Evolutionary conservation across 2,888 invertebrate genomes (phyloP).

Genomic region (Scaeva pyrastri): DNA sequence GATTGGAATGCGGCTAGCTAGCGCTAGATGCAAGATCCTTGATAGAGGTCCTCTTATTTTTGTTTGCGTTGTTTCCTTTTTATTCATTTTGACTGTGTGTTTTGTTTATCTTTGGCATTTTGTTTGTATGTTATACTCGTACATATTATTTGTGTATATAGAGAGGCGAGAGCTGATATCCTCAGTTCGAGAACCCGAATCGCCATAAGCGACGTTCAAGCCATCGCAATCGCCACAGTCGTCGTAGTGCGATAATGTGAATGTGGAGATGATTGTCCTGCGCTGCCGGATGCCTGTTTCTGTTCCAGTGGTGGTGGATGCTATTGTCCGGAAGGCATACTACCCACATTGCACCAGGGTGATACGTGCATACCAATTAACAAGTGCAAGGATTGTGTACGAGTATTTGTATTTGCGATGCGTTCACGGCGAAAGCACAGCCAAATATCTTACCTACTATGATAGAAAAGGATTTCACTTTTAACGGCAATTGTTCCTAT

Average conservation of each 20-base stretch:
- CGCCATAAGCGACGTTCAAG: slow-evolving; percentile 91
- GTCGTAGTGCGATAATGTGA: slow-evolving; percentile 88
- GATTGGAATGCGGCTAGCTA: slow-evolving; percentile 17
- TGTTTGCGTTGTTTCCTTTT: slow-evolving; percentile 13
- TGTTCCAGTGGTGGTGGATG: slow-evolving; percentile 86
- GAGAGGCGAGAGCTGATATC: slow-evolving; percentile 17
- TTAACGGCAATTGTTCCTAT: slow-evolving; percentile 92
- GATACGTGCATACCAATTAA: slow-evolving; percentile 88
- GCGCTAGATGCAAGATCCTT: not conserved
- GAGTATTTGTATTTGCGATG: slow-evolving; percentile 89
- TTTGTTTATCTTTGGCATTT: slow-evolving; percentile 84
- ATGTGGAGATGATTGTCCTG: slow-evolving; percentile 87
- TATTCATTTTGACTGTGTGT: slow-evolving; percentile 82
- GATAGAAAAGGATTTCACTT: slow-evolving; percentile 91
- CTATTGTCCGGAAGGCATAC: slow-evolving; percentile 90
- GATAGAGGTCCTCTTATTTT: not conserved
- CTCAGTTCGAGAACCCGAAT: slow-evolving; percentile 87
- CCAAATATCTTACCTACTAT: slow-evolving; percentile 91
- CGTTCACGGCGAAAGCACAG: slow-evolving; percentile 88
- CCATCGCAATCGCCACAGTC: too few relatives aligned
- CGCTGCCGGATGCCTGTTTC: slow-evolving; percentile 88
- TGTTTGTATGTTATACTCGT: slow-evolving; percentile 50
- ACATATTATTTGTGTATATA: slow-evolving; percentile 17
- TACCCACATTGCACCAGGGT: slow-evolving; percentile 86
- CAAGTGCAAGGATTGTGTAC: slow-evolving; percentile 91